Evolutionary conservation across 2,113 vertebrate species (phyloP).

Genomic region (Istiophorus platypterus): DNA sequence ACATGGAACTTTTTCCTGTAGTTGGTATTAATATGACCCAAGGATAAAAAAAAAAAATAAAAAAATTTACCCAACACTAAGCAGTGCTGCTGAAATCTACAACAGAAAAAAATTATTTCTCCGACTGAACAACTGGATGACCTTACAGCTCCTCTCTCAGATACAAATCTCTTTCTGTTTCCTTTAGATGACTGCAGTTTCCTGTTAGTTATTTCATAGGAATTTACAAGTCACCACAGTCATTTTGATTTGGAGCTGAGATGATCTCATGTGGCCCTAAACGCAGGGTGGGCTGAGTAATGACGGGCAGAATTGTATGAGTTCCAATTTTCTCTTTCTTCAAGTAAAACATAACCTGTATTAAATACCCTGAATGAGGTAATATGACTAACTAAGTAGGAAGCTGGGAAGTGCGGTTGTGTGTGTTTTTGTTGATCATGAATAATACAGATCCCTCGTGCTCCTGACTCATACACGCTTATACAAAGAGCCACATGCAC

Average conservation of each 20-base stretch:
- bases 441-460: neutral
- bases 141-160: neutral
- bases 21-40: constrained; percentile 13
- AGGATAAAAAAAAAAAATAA: neutral
- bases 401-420: too few relatives aligned
- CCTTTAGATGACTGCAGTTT: constrained; percentile 29
- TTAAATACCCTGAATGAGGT: neutral
- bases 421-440: neutral
- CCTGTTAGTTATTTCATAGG: constrained; percentile 64
- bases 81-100: neutral
- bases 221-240: constrained; percentile 70
- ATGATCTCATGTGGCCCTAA: constrained; percentile 21
- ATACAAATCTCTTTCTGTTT: neutral
- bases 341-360: neutral
- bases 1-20: constrained; percentile 15
- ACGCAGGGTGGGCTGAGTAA: constrained; percentile 33
- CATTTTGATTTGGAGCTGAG: constrained; percentile 43
- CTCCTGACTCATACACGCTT: neutral
- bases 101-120: neutral
- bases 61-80: neutral
- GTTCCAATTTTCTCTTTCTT: constrained; percentile 4
- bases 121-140: neutral
- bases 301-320: neutral
- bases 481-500: neutral
- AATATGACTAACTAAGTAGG: neutral